These are phyloP conservation scores for Poecilia velifera DNA, from an alignment of 2,797 vertebrate species.

Conservation along the genomic window DNA sequence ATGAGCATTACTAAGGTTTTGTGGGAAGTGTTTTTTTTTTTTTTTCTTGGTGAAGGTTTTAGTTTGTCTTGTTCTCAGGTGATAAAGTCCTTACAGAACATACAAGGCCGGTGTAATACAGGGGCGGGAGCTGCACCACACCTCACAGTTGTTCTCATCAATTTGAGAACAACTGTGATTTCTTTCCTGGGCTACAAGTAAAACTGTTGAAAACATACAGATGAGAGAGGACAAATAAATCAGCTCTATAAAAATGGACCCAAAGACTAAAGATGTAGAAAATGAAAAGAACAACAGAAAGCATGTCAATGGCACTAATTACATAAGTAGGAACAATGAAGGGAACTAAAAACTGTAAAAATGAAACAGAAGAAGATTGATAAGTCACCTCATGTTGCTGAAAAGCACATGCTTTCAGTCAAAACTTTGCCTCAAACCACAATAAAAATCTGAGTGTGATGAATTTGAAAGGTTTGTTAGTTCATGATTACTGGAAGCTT, in stretches of 20 bases:
- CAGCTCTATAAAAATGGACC: not conserved
- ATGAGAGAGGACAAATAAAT: not conserved
- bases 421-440: not conserved
- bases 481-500: not conserved
- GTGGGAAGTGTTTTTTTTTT: not conserved
- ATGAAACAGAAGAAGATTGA: not conserved
- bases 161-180: constrained; percentile 12
- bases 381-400: not conserved
- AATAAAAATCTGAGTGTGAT: constrained; percentile 7
- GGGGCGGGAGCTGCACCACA: constrained; percentile 18
- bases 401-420: not conserved
- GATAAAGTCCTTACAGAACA: constrained; percentile 8
- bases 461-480: not conserved
- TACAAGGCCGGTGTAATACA: constrained; percentile 23
- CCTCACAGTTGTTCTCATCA: not conserved
- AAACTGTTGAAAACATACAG: not conserved
- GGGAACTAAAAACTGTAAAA: not conserved
- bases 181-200: not conserved
- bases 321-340: not conserved
- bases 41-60: not conserved
- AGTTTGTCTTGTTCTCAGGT: constrained; percentile 16
- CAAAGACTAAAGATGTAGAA: too few species aligned
- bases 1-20: not conserved
- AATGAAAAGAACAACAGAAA: not conserved
- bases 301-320: too few species aligned